phyloP scores from a whole-genome alignment of 2,113 vertebrate species.

The Beaufortia kweichowensis region DNA sequence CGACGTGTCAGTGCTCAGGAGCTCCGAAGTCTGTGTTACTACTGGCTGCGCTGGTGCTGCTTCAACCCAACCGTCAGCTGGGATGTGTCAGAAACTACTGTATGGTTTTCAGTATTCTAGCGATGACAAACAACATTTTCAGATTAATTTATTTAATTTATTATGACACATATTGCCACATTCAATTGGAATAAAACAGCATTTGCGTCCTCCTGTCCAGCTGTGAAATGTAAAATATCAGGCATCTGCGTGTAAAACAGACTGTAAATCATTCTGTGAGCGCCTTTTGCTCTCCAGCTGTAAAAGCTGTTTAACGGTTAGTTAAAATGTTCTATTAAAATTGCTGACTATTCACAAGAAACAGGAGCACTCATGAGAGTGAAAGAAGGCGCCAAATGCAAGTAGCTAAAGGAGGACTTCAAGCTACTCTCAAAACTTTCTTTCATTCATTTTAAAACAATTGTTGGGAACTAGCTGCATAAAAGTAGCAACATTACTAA shows the following conservation, averaged over 20 bases:
- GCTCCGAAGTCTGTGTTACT: constrained; percentile 67
- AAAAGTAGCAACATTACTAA: too few relatives aligned
- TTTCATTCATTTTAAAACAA: too few relatives aligned
- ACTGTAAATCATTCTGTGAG: constrained; percentile 56
- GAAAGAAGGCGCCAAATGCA: constrained; percentile 59
- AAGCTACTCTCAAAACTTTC: not conserved
- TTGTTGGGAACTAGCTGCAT: too few relatives aligned
- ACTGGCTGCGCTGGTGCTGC: constrained; percentile 63
- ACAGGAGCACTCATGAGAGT: constrained; percentile 15
- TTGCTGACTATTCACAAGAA: constrained; percentile 16
- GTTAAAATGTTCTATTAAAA: constrained; percentile 60
- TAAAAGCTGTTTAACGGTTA: constrained; percentile 63
- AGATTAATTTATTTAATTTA: constrained; percentile 20
- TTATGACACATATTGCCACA: constrained; percentile 18
- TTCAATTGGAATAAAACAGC: constrained; percentile 7
- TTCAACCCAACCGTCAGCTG: constrained; percentile 67
- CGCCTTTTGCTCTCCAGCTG: constrained; percentile 59
- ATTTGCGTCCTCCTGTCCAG: constrained; percentile 4
- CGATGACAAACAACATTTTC: constrained; percentile 21
- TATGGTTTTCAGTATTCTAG: constrained; percentile 10
- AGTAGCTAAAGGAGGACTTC: not conserved
- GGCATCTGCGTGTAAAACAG: not conserved
- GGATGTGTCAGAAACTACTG: constrained; percentile 60
- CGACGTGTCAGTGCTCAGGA: constrained; percentile 71
- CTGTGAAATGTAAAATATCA: constrained; percentile 29